Conservation (phyloP, 2,797 vertebrate genomes). For the Sphenopsis melanotis region DNA sequence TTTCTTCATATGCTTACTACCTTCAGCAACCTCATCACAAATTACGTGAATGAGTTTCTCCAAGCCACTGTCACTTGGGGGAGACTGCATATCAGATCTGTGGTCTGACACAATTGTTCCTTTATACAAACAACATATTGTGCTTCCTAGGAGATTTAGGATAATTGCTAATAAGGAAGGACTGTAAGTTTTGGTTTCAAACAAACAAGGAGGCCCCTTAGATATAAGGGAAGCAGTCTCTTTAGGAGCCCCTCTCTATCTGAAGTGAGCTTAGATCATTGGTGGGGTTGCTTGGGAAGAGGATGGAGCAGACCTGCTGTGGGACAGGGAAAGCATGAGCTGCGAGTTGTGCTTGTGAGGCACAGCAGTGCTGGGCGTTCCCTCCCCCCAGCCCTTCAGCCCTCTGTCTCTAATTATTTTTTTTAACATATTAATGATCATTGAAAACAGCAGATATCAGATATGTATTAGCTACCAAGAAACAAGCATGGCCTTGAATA, state of each 20-base stretch:
- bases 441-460: background rate
- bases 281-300: background rate
- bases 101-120: background rate
- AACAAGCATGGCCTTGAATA: background rate
- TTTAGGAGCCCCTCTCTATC: background rate
- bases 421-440: background rate
- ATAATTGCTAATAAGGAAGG: background rate
- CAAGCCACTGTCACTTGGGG: background rate
- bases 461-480: background rate
- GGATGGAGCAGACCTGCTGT: background rate
- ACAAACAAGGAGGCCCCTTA: background rate
- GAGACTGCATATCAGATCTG: background rate
- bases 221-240: background rate
- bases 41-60: background rate
- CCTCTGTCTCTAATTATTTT: background rate
- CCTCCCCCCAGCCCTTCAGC: background rate
- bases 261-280: background rate
- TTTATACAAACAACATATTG: background rate
- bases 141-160: background rate
- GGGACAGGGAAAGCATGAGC: background rate
- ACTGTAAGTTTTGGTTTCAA: background rate
- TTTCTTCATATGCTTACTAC: background rate
- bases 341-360: background rate
- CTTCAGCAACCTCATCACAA: background rate
- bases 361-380: background rate